Evolutionary conservation across 2,113 vertebrate species (phyloP).

Genomic region (Petaurus breviceps): DNA sequence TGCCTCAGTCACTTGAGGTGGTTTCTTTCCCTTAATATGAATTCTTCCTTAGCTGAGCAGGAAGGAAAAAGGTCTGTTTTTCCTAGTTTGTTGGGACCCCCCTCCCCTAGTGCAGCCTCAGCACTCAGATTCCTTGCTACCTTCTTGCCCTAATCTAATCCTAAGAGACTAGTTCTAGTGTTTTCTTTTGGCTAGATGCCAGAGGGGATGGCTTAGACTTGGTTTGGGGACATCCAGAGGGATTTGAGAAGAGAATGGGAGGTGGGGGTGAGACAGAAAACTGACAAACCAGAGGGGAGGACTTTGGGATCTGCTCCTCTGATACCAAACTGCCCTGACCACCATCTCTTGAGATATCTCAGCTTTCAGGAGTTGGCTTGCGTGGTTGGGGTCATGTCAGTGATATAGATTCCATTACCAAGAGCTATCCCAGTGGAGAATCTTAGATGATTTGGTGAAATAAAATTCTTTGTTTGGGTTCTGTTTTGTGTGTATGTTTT

Average conservation of each 20-base stretch:
- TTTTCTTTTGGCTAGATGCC: background rate
- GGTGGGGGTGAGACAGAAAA: constrained; percentile 6
- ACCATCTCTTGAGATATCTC: background rate
- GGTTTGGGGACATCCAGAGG: background rate
- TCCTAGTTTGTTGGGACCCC: background rate
- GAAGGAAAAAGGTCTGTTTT: background rate
- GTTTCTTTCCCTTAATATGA: constrained; percentile 11
- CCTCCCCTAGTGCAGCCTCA: fast-evolving
- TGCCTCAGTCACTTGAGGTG: background rate
- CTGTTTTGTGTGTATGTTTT: background rate
- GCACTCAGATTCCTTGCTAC: background rate
- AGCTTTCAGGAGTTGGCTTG: background rate
- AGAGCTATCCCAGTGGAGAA: background rate
- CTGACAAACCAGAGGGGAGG: constrained; percentile 3
- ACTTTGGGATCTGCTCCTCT: background rate
- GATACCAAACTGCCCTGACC: background rate
- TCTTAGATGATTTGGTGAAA: background rate
- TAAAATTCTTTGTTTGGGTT: background rate
- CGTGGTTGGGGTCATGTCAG: background rate
- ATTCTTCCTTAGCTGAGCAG: constrained; percentile 15
- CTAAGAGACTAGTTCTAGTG: background rate
- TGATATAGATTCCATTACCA: background rate
- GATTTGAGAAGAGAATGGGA: background rate
- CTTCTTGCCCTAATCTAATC: background rate
- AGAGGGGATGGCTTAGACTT: background rate